Base-by-base conservation (phyloP, 2,797 vertebrate species). In the Rachycentron canadum region DNA sequence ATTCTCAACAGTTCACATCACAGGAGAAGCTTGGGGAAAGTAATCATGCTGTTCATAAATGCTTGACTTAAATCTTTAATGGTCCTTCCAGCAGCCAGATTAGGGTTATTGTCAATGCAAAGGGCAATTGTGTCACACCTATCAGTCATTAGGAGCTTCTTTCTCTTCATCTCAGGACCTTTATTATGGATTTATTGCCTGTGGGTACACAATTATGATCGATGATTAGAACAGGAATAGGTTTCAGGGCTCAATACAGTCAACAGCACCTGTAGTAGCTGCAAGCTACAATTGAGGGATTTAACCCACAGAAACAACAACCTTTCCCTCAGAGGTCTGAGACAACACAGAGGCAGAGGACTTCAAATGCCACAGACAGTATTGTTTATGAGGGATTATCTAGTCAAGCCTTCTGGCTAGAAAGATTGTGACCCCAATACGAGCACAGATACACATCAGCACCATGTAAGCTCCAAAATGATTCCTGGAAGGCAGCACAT, bases 311-410 rank as follows among this genome's bases (percentile, higher is more conserved):
- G 79, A 75, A 80, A 83, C 61, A 62, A 79, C 87, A 88, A 88
- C 82, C 85, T 82, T 85, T 87, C 70, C 85, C 65, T 76, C 65
- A 77, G 83, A 87, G 72, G 73, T 69, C 72, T 7, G 70, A 85
- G 78, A 71, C 79, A 70, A 79, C 77, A 76, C 14, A 47, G 43
- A 41, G 82, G 80, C 76, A 11, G 77, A 82, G 70, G 84, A 75
- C 76, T n/a, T 86, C 81, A 94, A 95, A 94, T 94, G 90, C 91
- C 93, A 94, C 93, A 73, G 92, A 93, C 89, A 78, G 80, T 87
- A 86, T 95, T 93, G 89, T 95, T 93, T 94, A 91, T 91, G 83
- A 89, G 75, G 93, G 93, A 93, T 95, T 95, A 94, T 89, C 85
- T 75, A 83, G 89, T 87, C 69, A 79, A 85, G 91, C 90, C 91